Percentiles rank a stretch among this genome's conserved stretches.
phyloP scores from a whole-genome alignment of 2,113 vertebrate genomes.

The Antechinus flavipes region DNA sequence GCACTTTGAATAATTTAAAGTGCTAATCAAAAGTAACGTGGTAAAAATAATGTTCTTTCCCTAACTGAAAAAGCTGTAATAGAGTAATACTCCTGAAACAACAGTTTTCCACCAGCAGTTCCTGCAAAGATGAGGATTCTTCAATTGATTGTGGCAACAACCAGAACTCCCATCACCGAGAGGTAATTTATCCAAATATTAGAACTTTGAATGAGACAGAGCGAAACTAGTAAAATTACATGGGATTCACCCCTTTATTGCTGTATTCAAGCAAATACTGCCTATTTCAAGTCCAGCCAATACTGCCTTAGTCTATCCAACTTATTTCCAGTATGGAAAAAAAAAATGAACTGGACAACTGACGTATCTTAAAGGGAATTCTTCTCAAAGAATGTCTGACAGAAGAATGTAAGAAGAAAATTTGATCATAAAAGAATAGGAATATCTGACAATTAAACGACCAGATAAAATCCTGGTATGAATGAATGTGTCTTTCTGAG shows the following conservation, averaged over 20 bases:
- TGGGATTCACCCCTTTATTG: background rate
- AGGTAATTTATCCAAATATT: background rate
- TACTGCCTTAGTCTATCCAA: conserved; percentile 4
- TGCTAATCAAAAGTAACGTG: conserved; percentile 37
- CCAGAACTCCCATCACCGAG: background rate
- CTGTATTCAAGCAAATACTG: conserved; percentile 3
- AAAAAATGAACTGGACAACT: conserved; percentile 10
- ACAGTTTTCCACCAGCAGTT: background rate
- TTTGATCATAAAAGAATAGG: background rate
- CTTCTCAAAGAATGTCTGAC: background rate
- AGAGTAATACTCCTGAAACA: conserved; percentile 17
- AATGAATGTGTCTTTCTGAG: background rate
- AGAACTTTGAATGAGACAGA: conserved; percentile 16
- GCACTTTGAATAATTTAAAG: conserved; percentile 34
- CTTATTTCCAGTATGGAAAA: conserved; percentile 33
- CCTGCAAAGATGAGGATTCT: background rate
- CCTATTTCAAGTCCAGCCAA: conserved; percentile 17
- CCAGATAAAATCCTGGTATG: background rate
- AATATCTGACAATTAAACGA: background rate
- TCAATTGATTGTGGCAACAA: background rate
- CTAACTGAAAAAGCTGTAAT: conserved; percentile 30
- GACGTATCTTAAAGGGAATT: background rate
- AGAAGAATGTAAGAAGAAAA: background rate
- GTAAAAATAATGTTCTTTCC: background rate
- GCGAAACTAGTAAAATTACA: background rate